Percentiles rank a stretch among this genome's conserved stretches.
Conservation (phyloP, 2,888 invertebrate species). For the Polymixis lichenea region DNA sequence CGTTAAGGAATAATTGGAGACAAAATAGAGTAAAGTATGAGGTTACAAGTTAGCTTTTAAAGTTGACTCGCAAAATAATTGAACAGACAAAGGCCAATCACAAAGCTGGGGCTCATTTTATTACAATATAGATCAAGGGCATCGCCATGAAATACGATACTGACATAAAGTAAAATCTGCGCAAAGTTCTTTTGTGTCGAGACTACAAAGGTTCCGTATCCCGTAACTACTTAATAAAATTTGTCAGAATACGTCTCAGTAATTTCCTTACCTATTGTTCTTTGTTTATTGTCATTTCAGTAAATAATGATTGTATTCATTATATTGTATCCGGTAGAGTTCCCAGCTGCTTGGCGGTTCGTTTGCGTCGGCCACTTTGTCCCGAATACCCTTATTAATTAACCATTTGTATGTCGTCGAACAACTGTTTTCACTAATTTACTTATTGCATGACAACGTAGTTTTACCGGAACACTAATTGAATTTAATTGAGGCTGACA, state of each 20-base stretch:
- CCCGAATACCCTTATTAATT: conserved; percentile 65
- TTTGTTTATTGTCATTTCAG: conserved; percentile 51
- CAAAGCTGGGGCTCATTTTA: conserved; percentile 32
- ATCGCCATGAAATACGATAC: conserved; percentile 48
- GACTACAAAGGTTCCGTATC: conserved; percentile 46
- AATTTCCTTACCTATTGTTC: conserved; percentile 38
- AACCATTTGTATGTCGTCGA: conserved; percentile 60
- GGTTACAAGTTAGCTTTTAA: not conserved
- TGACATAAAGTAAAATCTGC: conserved; percentile 51
- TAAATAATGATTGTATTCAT: conserved; percentile 61
- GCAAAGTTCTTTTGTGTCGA: conserved; percentile 48
- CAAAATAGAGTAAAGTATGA: not conserved
- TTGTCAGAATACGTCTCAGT: conserved; percentile 47
- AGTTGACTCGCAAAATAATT: conserved; percentile 24
- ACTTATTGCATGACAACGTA: conserved; percentile 57
- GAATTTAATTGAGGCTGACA: conserved; percentile 36
- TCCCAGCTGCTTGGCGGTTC: conserved; percentile 39
- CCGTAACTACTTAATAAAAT: conserved; percentile 54
- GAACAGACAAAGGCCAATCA: conserved; percentile 48
- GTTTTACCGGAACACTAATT: conserved; percentile 40
- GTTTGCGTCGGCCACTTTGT: conserved; percentile 47
- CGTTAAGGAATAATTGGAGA: not conserved
- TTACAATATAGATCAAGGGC: conserved; percentile 42
- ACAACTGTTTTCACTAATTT: conserved; percentile 58
- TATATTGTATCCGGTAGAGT: conserved; percentile 55